phyloP scores from a whole-genome alignment of 1,140 invertebrate species.

The Drosophila parvula region DNA sequence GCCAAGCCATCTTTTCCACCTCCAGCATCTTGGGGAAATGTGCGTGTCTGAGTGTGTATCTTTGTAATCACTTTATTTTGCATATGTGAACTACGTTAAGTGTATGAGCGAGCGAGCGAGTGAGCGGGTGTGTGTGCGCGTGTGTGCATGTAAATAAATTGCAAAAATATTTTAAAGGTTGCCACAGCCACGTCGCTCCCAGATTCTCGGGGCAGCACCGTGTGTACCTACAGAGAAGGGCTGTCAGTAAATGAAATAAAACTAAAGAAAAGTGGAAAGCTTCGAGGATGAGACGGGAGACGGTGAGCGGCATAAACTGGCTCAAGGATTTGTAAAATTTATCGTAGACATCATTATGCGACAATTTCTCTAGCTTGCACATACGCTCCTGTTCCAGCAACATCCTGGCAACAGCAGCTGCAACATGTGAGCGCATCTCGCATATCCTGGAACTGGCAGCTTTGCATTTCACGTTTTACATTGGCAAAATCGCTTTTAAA shows the following conservation, averaged over 20 bases:
- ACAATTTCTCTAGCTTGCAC: slow-evolving; percentile 65
- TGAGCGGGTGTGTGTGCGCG: slow-evolving; percentile 20
- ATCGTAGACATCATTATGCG: slow-evolving; percentile 78
- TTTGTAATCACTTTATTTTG: slow-evolving; percentile 81
- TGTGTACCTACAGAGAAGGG: slow-evolving; percentile 17
- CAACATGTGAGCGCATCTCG: slow-evolving; percentile 46
- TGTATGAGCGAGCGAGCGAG: slow-evolving; percentile 43
- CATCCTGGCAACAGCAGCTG: slow-evolving; percentile 54
- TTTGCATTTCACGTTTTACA: slow-evolving; percentile 79
- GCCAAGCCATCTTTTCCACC: slow-evolving; percentile 35
- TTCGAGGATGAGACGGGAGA: slow-evolving; percentile 16
- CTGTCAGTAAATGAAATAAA: slow-evolving; percentile 70
- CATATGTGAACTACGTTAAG: slow-evolving; percentile 73
- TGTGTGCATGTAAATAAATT: slow-evolving; percentile 65
- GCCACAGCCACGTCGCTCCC: slow-evolving; percentile 62
- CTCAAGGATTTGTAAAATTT: slow-evolving; percentile 75
- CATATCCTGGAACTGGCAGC: slow-evolving; percentile 41
- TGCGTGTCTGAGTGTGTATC: slow-evolving; percentile 43
- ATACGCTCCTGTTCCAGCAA: slow-evolving; percentile 3
- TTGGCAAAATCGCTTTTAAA: slow-evolving; percentile 73
- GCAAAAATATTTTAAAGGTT: slow-evolving; percentile 80
- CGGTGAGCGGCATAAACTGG: slow-evolving; percentile 44
- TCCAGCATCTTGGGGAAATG: slow-evolving; percentile 26
- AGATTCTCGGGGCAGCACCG: slow-evolving; percentile 21
- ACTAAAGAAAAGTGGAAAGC: slow-evolving; percentile 41